phyloP scores from a whole-genome alignment of 2,888 invertebrate genomes.

The Vesta saturnalis region DNA sequence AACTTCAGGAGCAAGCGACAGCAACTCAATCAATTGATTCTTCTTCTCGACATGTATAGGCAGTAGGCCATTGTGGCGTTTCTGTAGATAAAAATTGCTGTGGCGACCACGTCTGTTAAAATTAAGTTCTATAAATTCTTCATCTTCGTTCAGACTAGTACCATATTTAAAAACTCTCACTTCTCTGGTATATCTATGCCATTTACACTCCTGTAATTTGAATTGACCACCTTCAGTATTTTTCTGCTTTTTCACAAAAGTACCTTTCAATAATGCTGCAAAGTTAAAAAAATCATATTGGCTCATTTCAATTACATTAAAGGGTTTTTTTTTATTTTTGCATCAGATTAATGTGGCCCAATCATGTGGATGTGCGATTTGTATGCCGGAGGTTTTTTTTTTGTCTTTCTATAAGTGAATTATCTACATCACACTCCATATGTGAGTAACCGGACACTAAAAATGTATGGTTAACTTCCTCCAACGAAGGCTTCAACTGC shows the following conservation, averaged over 20 bases:
- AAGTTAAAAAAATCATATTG: not conserved
- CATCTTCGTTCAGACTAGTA: not conserved
- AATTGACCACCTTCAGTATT: not conserved
- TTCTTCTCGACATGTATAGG: not conserved
- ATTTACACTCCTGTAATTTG: not conserved
- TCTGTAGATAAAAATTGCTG: too few relatives aligned
- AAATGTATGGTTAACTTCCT: not conserved
- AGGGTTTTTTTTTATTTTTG: not conserved
- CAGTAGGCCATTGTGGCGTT: not conserved
- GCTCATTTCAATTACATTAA: not conserved
- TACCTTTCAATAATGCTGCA: not conserved
- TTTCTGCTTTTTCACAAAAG: not conserved
- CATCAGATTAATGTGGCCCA: not conserved
- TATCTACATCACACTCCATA: too few relatives aligned
- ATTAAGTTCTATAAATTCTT: not conserved
- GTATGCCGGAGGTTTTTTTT: not conserved
- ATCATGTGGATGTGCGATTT: not conserved
- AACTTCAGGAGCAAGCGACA: slow-evolving; percentile 2
- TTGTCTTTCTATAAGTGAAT: not conserved
- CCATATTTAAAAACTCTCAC: not conserved
- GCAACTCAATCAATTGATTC: not conserved
- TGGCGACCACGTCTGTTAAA: not conserved
- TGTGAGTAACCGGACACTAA: not conserved
- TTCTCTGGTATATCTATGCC: not conserved
- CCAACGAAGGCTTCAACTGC: not conserved